Evolutionary conservation across 2,113 vertebrate species (phyloP).

Genomic region (Zosterops pallidus): DNA sequence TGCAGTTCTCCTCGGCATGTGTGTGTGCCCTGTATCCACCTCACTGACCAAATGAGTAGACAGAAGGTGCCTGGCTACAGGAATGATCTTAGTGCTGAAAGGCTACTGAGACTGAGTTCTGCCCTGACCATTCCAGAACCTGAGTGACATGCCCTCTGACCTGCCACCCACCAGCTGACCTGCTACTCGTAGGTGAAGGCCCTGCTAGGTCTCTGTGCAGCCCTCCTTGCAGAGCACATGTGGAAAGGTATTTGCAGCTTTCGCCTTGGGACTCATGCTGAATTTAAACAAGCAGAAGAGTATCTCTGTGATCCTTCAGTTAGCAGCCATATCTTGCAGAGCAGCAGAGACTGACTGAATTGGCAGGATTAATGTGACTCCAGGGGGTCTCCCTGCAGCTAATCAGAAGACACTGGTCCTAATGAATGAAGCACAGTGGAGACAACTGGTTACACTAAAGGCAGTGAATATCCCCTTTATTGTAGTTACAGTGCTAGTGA

Average conservation of each 20-base stretch:
- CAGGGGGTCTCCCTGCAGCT: background rate
- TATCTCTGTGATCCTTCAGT: background rate
- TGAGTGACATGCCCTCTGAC: rapidly evolving
- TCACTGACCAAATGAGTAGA: rapidly evolving
- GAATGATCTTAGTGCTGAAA: rapidly evolving
- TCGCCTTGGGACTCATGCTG: background rate
- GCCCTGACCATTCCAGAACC: rapidly evolving
- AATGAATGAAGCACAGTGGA: background rate
- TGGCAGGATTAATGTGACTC: constrained; percentile 25
- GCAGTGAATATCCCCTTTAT: background rate
- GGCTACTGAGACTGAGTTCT: rapidly evolving
- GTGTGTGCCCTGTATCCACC: rapidly evolving
- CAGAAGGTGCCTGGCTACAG: rapidly evolving
- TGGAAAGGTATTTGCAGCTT: rapidly evolving
- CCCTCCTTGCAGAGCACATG: rapidly evolving
- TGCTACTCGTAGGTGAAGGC: rapidly evolving
- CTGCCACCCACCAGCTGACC: background rate
- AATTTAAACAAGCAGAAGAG: background rate
- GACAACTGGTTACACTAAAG: background rate
- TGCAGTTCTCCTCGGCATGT: rapidly evolving
- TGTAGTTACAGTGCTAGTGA: background rate
- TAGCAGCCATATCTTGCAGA: background rate
- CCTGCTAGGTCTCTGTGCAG: rapidly evolving
- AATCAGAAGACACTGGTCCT: background rate
- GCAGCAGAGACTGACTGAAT: background rate